Evolutionary conservation across 2,888 invertebrate genomes (phyloP).

Genomic region (Kuschelorhynchus macadamiae): DNA sequence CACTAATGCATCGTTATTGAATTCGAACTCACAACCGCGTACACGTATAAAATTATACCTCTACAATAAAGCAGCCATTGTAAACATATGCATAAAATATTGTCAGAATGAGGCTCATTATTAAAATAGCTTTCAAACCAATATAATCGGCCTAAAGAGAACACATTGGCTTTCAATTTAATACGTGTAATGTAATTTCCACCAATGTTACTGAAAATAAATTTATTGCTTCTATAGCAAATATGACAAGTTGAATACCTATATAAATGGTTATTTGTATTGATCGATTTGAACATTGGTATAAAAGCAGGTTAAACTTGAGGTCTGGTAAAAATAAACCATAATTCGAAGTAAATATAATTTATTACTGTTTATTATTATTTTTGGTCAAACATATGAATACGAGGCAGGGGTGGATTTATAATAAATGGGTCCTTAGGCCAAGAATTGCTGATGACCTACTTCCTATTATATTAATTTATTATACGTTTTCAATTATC

Average conservation of each 20-base stretch:
- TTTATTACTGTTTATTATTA: no score
- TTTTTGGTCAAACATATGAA: no score
- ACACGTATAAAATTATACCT: neutral
- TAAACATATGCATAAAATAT: slow-evolving; percentile 28
- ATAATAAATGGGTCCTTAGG: no score
- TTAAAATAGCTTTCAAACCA: slow-evolving; percentile 41
- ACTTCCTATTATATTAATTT: no score
- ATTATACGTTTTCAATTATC: no score
- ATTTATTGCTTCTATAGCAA: slow-evolving; percentile 42
- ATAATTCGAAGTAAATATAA: no score
- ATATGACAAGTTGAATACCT: slow-evolving; percentile 38
- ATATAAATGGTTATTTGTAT: slow-evolving; percentile 40
- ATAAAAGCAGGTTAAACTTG: no score
- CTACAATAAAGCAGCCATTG: neutral
- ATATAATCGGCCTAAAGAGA: slow-evolving; percentile 39
- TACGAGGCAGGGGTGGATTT: no score
- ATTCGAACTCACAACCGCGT: neutral
- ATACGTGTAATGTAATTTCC: slow-evolving; percentile 46
- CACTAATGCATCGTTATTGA: neutral
- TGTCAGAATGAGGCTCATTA: slow-evolving; percentile 38
- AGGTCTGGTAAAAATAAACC: no score
- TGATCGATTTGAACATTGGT: slow-evolving; percentile 34
- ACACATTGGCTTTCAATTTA: slow-evolving; percentile 50
- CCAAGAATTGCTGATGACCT: no score
- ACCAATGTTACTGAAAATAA: slow-evolving; percentile 37